Evolutionary conservation across 2,113 vertebrate genomes (phyloP).

Genomic region (Toxotes jaculatrix): DNA sequence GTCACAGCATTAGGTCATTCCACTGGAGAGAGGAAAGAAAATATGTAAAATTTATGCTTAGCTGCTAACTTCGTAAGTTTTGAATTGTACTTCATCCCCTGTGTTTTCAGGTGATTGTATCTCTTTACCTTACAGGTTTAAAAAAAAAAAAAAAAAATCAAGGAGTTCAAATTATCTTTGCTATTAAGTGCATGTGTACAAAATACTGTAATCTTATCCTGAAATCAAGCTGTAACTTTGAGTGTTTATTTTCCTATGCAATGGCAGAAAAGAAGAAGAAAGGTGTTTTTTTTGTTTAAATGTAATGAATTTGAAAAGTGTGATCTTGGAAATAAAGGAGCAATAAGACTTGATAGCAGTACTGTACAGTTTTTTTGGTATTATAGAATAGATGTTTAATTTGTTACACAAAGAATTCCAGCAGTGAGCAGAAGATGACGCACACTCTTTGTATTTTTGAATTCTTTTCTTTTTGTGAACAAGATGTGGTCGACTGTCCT

Average conservation of each 20-base stretch:
- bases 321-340: conserved; percentile 46
- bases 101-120: conserved; percentile 1
- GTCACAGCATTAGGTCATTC: conserved; percentile 44
- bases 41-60: not conserved
- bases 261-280: conserved; percentile 1
- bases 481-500: not conserved
- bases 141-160: not conserved
- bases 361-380: no score
- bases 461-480: not conserved
- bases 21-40: conserved; percentile 34
- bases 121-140: not conserved
- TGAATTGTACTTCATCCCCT: conserved; percentile 23
- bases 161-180: conserved; percentile 4
- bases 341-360: conserved; percentile 27
- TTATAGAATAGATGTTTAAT: not conserved
- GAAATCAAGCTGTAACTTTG: not conserved
- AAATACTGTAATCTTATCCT: not conserved
- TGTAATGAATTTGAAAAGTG: not conserved
- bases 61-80: conserved; percentile 35
- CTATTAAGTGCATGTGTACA: not conserved
- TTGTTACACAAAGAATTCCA: not conserved
- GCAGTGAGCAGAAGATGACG: not conserved
- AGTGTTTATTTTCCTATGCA: conserved; percentile 35
- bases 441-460: not conserved
- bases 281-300: conserved; percentile 5